Evolutionary conservation across 2,888 invertebrate species (phyloP).

Genomic region (Hirudinaria manillensis): DNA sequence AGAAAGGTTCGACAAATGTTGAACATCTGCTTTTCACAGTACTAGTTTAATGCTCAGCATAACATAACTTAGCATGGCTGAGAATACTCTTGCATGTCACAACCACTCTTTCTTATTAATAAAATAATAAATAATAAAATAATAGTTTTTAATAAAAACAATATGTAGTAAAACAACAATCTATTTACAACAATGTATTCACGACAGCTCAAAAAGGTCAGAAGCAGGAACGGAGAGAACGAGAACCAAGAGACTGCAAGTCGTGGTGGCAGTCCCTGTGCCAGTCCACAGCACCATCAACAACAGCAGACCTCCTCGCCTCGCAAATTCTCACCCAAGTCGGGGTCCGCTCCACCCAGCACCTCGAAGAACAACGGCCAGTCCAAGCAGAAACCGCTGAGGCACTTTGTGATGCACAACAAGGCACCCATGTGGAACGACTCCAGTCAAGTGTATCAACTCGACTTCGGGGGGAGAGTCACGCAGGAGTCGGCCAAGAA

Average conservation of each 20-base stretch:
- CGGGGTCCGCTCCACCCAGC: not conserved
- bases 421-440: conserved; percentile 98
- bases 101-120: too few species aligned
- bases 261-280: not conserved
- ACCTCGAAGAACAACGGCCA: not conserved
- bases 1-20: too few species aligned
- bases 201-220: not conserved
- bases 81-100: too few species aligned
- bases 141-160: too few species aligned
- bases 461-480: conserved; percentile 96
- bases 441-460: conserved; percentile 94
- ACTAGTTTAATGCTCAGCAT: too few species aligned
- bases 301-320: not conserved
- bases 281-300: not conserved
- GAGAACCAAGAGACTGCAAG: not conserved
- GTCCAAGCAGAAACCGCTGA: not conserved
- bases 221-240: conserved; percentile 2
- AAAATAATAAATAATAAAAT: too few species aligned
- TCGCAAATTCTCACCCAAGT: not conserved
- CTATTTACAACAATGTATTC: too few species aligned
- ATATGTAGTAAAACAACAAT: too few species aligned
- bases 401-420: conserved; percentile 71
- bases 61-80: too few species aligned
- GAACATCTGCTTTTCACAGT: too few species aligned
- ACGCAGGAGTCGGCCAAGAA: conserved; percentile 99